phyloP scores from a whole-genome alignment of 2,888 invertebrate genomes.

The Agrotis puta region DNA sequence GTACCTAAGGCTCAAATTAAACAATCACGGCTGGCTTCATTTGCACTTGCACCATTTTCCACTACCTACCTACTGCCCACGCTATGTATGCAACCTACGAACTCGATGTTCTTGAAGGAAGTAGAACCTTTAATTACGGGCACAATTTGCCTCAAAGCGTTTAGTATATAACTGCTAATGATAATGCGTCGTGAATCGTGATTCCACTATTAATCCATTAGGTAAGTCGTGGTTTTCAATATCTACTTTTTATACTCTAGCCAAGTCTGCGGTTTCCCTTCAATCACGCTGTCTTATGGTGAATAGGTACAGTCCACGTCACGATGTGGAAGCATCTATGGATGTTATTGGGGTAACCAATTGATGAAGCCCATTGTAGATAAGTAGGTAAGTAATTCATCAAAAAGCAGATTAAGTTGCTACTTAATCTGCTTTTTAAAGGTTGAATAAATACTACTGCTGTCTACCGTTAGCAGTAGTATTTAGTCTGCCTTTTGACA shows the following conservation, averaged over 20 bases:
- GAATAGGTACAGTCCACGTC: neutral
- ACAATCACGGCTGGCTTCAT: conserved; percentile 48
- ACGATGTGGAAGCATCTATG: no score
- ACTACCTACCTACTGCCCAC: neutral
- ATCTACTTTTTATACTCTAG: conserved; percentile 4
- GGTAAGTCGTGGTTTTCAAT: conserved; percentile 12
- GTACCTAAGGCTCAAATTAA: conserved; percentile 49
- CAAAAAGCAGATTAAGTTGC: no score
- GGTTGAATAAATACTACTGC: no score
- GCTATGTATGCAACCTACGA: conserved; percentile 8
- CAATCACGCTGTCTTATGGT: conserved; percentile 4
- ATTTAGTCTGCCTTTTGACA: neutral
- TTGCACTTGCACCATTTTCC: conserved; percentile 31
- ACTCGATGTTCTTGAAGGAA: conserved; percentile 18
- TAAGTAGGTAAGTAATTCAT: no score
- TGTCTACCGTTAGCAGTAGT: no score
- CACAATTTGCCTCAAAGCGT: conserved; percentile 35
- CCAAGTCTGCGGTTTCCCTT: conserved; percentile 2
- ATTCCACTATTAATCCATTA: conserved; percentile 38
- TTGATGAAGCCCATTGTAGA: no score
- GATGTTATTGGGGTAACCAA: no score
- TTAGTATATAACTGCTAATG: conserved; percentile 23
- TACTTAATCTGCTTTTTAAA: no score
- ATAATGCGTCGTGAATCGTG: conserved; percentile 31
- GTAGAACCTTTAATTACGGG: conserved; percentile 18